phyloP scores from a whole-genome alignment of 1,140 invertebrate genomes.

The Cryptotermes secundus region DNA sequence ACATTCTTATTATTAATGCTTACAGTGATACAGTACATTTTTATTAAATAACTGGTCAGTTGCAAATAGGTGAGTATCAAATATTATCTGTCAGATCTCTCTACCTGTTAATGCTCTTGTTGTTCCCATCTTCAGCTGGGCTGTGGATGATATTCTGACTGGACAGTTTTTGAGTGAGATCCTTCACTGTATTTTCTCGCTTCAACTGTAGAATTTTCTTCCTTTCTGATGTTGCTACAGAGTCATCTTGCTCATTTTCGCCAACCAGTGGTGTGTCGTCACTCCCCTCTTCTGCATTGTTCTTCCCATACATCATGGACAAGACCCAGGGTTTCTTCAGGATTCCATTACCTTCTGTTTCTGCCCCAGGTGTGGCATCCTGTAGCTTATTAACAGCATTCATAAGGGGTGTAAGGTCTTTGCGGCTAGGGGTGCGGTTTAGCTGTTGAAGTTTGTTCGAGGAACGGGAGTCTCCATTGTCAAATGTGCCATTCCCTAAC shows the following conservation, averaged over 20 bases:
- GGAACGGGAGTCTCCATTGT: conserved; percentile 45
- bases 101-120: conserved; percentile 25
- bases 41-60: too few relatives aligned
- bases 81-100: too few relatives aligned
- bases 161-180: conserved; percentile 80
- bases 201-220: conserved; percentile 62
- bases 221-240: conserved; percentile 38
- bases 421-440: conserved; percentile 51
- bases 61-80: too few relatives aligned
- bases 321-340: conserved; percentile 63
- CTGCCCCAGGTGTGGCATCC: neutral
- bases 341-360: conserved; percentile 28
- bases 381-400: conserved; percentile 60
- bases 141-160: conserved; percentile 64
- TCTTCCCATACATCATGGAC: conserved; percentile 55
- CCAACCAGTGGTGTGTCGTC: conserved; percentile 54
- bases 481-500: conserved; percentile 31
- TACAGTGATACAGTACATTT: too few relatives aligned
- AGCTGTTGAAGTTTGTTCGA: conserved; percentile 46
- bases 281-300: conserved; percentile 50
- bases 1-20: too few relatives aligned
- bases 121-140: conserved; percentile 44
- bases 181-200: conserved; percentile 79
- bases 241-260: conserved; percentile 52
- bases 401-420: conserved; percentile 58